Evolutionary conservation across 2,888 invertebrate genomes (phyloP).

Genomic region (Meganola albula): DNA sequence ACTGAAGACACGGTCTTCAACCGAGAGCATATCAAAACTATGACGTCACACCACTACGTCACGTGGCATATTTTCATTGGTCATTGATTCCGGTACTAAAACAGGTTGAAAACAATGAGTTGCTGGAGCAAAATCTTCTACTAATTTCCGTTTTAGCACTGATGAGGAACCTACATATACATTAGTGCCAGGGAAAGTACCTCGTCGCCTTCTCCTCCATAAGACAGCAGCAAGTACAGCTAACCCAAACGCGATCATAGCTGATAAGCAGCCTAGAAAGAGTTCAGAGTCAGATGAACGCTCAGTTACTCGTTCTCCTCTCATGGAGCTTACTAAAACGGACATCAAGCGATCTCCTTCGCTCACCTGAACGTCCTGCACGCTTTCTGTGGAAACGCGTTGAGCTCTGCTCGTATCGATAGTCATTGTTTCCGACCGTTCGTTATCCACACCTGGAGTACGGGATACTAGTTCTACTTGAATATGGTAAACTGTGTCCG

Average conservation of each 20-base stretch:
- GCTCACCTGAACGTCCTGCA: conserved; percentile 78
- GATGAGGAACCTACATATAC: conserved; percentile 79
- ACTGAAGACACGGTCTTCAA: conserved; percentile 76
- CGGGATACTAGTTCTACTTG: conserved; percentile 83
- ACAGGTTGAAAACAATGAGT: conserved; percentile 79
- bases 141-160: conserved; percentile 78
- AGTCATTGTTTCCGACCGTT: conserved; percentile 81
- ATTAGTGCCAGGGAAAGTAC: conserved; percentile 76
- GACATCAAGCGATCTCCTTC: conserved; percentile 79
- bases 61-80: conserved; percentile 59
- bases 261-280: conserved; percentile 78
- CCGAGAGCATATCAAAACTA: conserved; percentile 77
- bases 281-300: conserved; percentile 76
- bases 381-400: conserved; percentile 80
- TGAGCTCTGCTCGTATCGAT: conserved; percentile 80
- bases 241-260: conserved; percentile 67
- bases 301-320: conserved; percentile 75
- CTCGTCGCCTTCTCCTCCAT: conserved; percentile 77
- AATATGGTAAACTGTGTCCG: conserved; percentile 88
- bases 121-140: conserved; percentile 76
- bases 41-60: conserved; percentile 83
- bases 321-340: conserved; percentile 80
- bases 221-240: conserved; percentile 73
- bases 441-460: conserved; percentile 79
- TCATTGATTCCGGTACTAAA: conserved; percentile 69